Evolutionary conservation across 2,113 vertebrate genomes (phyloP), one percentile per base, ranked within the genome.

Genomic region (Cebus imitator): DNA sequence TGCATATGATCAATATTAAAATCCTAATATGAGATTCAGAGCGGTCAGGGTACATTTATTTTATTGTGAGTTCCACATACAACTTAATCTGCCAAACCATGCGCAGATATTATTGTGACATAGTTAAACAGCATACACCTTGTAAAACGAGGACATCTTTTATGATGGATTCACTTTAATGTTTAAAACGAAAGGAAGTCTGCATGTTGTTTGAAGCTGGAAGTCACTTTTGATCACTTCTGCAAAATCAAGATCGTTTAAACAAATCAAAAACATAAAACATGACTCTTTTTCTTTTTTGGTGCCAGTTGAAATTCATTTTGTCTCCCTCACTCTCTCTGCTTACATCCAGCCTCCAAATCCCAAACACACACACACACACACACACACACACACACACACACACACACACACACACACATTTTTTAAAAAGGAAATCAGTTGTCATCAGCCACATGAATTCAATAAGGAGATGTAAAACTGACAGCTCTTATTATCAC

Each of bases 401-500:
- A 25, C 32, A 35, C 23, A 75, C 58, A 81, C 48, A 79, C 45
- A 32, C 45, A 37, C 40, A 61, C 30, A 2, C 32, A 75, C 37
- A 76, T 37, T 81, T 87, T 84, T 86, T 72, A 23, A n/a, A 70
- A 84, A 58, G 78, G 45, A 72, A 78, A 57, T 61, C 94, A 80
- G 88, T 52, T 78, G 82, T 94, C 93, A 78, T 96, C 72, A 95
- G 70, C 81, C 43, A 80, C 93, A 70, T 23, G 93, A 91, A 87
- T 94, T 80, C 97, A 88, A 72, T 5, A 48, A 84, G 82, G 86
- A 95, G 68, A 57, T 64, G 83, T 37, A 64, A 78, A 64, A 17
- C 79, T 80, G 96, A 96, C 97, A 93, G 95, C 52, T 93, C 78
- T 94, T 72, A 88, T 89, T 89, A 80, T 89, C 89, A 61, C 91